These are phyloP conservation scores for Miniopterus natalensis DNA, from an alignment of 2,113 vertebrate genomes.

Conservation along the genomic window DNA sequence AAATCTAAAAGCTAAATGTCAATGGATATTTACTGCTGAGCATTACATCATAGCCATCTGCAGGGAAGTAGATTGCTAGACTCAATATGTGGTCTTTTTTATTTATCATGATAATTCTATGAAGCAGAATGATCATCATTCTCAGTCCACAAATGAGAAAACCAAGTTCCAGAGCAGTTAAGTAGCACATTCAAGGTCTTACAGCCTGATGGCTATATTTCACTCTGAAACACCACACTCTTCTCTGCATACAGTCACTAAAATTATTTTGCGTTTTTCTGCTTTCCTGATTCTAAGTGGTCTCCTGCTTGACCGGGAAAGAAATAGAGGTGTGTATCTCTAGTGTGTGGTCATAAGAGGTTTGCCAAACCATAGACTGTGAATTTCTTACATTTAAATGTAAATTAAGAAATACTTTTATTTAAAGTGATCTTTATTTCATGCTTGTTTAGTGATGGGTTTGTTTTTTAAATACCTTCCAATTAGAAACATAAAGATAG, in stretches of 20 bases:
- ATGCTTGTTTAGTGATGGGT: neutral
- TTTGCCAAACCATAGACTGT: neutral
- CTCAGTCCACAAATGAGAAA: neutral
- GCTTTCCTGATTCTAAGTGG: neutral
- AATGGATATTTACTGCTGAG: neutral
- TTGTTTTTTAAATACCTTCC: neutral
- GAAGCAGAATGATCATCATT: neutral
- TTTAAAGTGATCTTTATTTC: neutral
- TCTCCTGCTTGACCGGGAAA: neutral
- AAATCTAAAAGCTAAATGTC: neutral
- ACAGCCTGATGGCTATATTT: neutral
- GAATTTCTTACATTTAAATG: neutral
- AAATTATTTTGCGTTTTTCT: neutral
- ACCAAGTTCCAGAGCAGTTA: neutral
- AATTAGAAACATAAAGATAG: neutral
- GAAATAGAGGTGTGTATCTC: neutral
- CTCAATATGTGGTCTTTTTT: neutral
- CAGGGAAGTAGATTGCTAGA: neutral
- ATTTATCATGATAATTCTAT: constrained; percentile 5
- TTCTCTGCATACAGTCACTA: neutral
- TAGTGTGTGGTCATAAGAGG: neutral
- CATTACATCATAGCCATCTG: neutral
- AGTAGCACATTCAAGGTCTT: neutral
- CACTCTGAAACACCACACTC: neutral
- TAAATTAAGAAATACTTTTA: neutral